phyloP scores from a whole-genome alignment of 2,888 invertebrate genomes.

The Patella caerulea region DNA sequence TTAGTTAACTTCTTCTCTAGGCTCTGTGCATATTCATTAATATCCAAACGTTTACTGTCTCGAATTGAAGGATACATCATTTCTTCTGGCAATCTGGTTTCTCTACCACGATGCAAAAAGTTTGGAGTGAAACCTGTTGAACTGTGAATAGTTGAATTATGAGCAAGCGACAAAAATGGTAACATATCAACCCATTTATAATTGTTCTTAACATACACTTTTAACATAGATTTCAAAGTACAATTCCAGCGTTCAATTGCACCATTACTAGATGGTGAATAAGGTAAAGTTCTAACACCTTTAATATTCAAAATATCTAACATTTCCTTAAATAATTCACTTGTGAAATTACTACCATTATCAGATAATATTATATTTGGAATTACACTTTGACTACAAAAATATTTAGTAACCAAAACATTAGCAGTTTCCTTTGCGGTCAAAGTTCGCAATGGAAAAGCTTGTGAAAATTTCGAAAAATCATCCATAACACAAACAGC shows the following conservation, averaged over 20 bases:
- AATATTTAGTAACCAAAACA: background rate
- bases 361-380: background rate
- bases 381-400: background rate
- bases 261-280: background rate
- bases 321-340: background rate
- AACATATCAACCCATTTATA: background rate
- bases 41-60: background rate
- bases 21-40: background rate
- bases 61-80: slow-evolving; percentile 2
- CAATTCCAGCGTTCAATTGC: background rate
- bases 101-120: background rate
- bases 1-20: background rate
- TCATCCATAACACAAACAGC: slow-evolving; percentile 15
- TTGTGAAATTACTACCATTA: background rate
- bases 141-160: slow-evolving; percentile 9
- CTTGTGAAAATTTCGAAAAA: slow-evolving; percentile 1
- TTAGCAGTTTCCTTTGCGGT: slow-evolving; percentile 13
- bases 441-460: background rate
- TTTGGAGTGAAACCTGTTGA: slow-evolving; percentile 5
- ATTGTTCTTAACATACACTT: background rate
- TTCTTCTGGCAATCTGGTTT: slow-evolving; percentile 1
- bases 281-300: background rate
- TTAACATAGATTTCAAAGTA: background rate
- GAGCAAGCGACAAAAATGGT: slow-evolving; percentile 6
- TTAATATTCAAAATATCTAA: background rate